A percentile compares a stretch with the other conserved stretches of the same genome.
These are phyloP conservation scores for Caloenas nicobarica DNA, from an alignment of 2,113 vertebrate genomes.

Conservation along the genomic window DNA sequence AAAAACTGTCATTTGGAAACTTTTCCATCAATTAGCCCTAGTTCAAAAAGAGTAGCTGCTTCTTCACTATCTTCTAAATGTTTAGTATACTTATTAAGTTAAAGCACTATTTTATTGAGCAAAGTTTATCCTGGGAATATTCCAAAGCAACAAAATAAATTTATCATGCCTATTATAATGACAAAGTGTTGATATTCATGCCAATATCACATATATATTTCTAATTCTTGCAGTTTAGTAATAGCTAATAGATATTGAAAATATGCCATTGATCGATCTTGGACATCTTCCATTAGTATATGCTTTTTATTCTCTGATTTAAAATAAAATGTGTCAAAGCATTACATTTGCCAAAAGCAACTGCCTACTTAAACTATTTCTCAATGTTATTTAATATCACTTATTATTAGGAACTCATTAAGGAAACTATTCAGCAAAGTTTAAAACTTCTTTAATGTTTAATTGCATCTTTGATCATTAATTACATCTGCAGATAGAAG, in stretches of 20 bases:
- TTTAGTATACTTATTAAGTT: not conserved
- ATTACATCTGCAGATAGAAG: slow-evolving; percentile 29
- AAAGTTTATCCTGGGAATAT: not conserved
- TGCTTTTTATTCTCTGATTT: not conserved
- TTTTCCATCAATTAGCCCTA: not conserved
- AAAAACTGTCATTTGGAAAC: not conserved
- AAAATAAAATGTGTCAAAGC: not conserved
- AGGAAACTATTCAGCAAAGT: slow-evolving; percentile 27
- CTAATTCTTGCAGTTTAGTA: not conserved
- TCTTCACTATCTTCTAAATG: not conserved
- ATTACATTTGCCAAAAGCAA: slow-evolving; percentile 9
- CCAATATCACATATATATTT: not conserved
- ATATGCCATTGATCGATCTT: not conserved
- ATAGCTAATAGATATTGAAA: not conserved
- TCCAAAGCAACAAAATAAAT: not conserved
- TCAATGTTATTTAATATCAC: slow-evolving; percentile 32
- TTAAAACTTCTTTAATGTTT: slow-evolving; percentile 57
- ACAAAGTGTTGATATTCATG: not conserved
- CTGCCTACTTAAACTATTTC: slow-evolving; percentile 14
- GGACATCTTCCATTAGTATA: not conserved
- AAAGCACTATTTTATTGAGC: not conserved
- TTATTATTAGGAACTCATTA: slow-evolving; percentile 54
- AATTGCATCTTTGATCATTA: slow-evolving; percentile 52
- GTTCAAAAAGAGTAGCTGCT: not conserved
- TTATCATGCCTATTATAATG: not conserved